phyloP scores from a whole-genome alignment of 2,113 vertebrate genomes.

The Salvator merianae region DNA sequence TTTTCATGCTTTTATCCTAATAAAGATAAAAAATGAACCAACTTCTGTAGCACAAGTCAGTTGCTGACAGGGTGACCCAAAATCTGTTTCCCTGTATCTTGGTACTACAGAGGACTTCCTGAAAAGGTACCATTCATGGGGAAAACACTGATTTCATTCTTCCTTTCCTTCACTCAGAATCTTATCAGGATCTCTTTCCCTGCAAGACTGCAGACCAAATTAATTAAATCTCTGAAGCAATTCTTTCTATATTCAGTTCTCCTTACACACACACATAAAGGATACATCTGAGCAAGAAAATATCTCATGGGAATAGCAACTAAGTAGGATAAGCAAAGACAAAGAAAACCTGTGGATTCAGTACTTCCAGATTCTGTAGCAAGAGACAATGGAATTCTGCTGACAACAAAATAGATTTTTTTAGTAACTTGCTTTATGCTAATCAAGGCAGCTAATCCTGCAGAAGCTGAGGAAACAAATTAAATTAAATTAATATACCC shows the following conservation, averaged over 20 bases:
- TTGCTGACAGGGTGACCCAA: background rate
- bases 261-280: background rate
- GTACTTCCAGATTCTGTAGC: background rate
- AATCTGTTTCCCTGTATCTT: background rate
- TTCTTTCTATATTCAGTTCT: background rate
- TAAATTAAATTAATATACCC: background rate
- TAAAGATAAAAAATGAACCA: background rate
- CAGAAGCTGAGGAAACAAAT: background rate
- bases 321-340: background rate
- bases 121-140: background rate
- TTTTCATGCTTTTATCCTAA: background rate
- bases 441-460: background rate
- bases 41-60: background rate
- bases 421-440: background rate
- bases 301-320: background rate
- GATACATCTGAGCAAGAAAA: background rate
- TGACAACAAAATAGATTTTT: background rate
- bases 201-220: conserved; percentile 3
- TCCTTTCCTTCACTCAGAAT: background rate
- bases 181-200: conserved; percentile 10
- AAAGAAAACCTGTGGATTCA: background rate
- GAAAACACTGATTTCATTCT: background rate
- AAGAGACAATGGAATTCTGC: background rate
- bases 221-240: conserved; percentile 12
- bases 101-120: background rate